A percentile compares a stretch with the other conserved stretches of the same genome.
Conservation (phyloP, 2,113 vertebrate species). For the Gobius niger region DNA sequence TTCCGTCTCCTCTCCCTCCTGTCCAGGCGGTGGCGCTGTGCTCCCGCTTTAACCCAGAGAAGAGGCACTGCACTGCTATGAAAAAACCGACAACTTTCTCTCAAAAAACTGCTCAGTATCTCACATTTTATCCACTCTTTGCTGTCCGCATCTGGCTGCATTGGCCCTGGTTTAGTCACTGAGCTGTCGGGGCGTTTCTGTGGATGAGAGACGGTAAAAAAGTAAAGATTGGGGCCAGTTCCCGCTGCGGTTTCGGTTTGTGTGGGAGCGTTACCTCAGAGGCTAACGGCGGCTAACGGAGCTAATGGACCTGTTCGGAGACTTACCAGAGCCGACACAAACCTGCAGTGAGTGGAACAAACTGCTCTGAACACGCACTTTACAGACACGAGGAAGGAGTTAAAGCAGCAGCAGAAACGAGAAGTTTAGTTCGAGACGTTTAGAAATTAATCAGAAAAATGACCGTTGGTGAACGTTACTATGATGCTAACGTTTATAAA, state of each 20-base stretch:
- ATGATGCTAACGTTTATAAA: too few species aligned
- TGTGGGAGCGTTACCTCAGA: slow-evolving; percentile 1
- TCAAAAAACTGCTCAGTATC: not conserved
- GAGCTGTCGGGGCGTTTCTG: not conserved
- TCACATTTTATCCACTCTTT: not conserved
- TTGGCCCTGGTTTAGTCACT: not conserved
- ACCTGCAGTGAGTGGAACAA: slow-evolving; percentile 43
- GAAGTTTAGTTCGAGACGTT: too few species aligned
- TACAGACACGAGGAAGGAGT: too few species aligned
- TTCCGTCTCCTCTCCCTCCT: not conserved
- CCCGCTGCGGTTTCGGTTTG: not conserved
- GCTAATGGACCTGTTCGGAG: slow-evolving; percentile 76
- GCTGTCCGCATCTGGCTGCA: not conserved
- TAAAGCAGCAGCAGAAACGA: too few species aligned
- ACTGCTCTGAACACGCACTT: not conserved
- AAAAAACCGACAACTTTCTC: not conserved
- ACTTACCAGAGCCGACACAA: slow-evolving; percentile 77
- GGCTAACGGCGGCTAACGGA: not conserved
- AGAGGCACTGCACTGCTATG: not conserved
- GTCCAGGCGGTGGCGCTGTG: not conserved
- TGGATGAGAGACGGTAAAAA: not conserved
- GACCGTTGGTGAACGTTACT: too few species aligned
- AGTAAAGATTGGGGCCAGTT: not conserved
- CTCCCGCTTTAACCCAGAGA: not conserved
- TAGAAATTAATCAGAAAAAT: too few species aligned